phyloP scores from a whole-genome alignment of 2,113 vertebrate species.

The Zosterops borbonicus region DNA sequence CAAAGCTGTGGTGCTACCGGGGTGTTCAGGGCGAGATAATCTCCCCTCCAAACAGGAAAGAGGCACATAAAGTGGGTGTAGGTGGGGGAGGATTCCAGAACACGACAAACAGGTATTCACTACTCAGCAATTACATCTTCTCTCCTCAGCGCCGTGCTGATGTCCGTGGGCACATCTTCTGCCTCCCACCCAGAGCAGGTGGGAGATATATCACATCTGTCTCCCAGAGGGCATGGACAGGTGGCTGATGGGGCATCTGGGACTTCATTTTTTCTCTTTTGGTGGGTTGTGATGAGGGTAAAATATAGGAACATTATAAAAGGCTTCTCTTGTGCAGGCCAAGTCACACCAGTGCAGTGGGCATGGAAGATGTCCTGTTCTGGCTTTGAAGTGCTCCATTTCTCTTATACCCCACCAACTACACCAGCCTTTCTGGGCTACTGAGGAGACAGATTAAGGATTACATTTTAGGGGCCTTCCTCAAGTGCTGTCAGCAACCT shows the following conservation, averaged over 20 bases:
- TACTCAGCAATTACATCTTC: not conserved
- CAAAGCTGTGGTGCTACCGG: not conserved
- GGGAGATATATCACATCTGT: not conserved
- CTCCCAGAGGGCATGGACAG: not conserved
- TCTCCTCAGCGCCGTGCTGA: accelerated
- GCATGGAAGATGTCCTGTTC: accelerated
- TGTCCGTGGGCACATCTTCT: not conserved
- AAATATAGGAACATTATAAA: not conserved
- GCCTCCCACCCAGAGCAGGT: accelerated
- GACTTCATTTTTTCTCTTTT: not conserved
- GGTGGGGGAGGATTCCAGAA: not conserved
- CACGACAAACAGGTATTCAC: not conserved
- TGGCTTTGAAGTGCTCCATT: not conserved
- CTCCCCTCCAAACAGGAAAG: not conserved
- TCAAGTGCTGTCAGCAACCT: not conserved
- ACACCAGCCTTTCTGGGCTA: not conserved
- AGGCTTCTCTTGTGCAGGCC: not conserved
- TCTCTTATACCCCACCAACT: not conserved
- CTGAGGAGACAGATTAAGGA: not conserved
- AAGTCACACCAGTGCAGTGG: not conserved
- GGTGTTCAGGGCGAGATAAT: not conserved
- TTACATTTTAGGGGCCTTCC: not conserved
- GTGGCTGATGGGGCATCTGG: no score
- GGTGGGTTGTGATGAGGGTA: not conserved
- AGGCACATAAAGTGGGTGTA: not conserved